Percentiles rank a stretch among this genome's conserved stretches.
These are phyloP conservation scores for Gobius niger DNA, from an alignment of 2,113 vertebrate genomes.

Conservation along the genomic window DNA sequence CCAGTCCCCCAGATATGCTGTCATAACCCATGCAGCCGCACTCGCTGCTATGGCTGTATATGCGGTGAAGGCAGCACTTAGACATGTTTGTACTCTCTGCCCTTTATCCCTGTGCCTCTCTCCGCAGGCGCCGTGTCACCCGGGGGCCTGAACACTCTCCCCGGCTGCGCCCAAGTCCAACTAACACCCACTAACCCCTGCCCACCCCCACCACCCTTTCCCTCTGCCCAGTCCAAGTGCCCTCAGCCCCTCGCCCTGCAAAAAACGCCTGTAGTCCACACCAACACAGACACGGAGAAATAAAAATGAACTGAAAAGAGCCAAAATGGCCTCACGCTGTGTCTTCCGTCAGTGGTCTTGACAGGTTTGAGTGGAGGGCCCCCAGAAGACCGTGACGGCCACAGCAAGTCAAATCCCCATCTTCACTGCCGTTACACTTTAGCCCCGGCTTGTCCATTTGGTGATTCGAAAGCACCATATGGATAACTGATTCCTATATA, in stretches of 20 bases:
- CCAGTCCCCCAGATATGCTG: slow-evolving; percentile 74
- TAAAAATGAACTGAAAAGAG: slow-evolving; percentile 74
- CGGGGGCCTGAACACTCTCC: slow-evolving; percentile 60
- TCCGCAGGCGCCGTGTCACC: slow-evolving; percentile 68
- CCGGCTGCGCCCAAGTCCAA: slow-evolving; percentile 69
- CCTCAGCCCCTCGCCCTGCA: slow-evolving; percentile 57
- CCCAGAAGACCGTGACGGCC: slow-evolving; percentile 64
- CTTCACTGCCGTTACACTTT: slow-evolving; percentile 67
- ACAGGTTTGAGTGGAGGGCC: slow-evolving; percentile 59
- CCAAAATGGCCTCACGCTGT: slow-evolving; percentile 67
- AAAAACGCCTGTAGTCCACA: slow-evolving; percentile 60
- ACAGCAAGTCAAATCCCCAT: slow-evolving; percentile 69
- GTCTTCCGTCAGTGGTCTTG: slow-evolving; percentile 66
- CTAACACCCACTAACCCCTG: slow-evolving; percentile 66
- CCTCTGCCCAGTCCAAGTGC: slow-evolving; percentile 56
- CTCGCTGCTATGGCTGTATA: slow-evolving; percentile 74
- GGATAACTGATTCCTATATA: slow-evolving; percentile 59
- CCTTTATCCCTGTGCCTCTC: slow-evolving; percentile 70
- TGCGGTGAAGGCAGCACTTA: slow-evolving; percentile 81
- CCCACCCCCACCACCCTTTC: slow-evolving; percentile 10
- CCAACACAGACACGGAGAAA: slow-evolving; percentile 68
- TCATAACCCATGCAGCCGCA: slow-evolving; percentile 74
- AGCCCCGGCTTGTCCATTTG: slow-evolving; percentile 66
- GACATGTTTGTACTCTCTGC: slow-evolving; percentile 79
- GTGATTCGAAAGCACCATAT: slow-evolving; percentile 49